Base-by-base conservation (phyloP, 2,888 invertebrate genomes). In the Drosophila antonietae region DNA sequence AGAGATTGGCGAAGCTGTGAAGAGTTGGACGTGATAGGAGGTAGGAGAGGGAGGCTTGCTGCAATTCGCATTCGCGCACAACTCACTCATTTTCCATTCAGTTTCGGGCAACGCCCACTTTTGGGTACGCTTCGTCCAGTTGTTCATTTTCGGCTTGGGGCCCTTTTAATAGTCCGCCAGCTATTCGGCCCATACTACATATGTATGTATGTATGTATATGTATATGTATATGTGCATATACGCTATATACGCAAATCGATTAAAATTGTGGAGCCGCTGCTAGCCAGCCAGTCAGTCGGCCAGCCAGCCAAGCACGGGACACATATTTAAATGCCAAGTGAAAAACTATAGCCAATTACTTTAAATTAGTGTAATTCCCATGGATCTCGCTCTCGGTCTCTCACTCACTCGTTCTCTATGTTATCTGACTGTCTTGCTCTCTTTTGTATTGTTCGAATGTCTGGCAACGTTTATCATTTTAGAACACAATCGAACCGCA, bases 351-450 rank as follows among this genome's bases (percentile, higher is more conserved):
- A 90, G 83, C 89, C 91, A 91, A 91, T 92, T 91, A 91, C 91
- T 91, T 90, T 91, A 91, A 92, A 92, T 92, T 92, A 91, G 92
- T 91, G 92, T 90, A 91, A 92, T 92, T 92, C 91, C 90, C 91
- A 91, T 88, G 90, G 81, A 33, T 60, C 62, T 31, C 14, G 15
- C 44, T 56, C 56, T 33, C 28, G 15, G 8, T 3, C 18, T 31
- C 43, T 31, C 59, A 0, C 72, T 12, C 59, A 18, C 49, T 58
- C 28, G 20, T 39, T 60, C n/a, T 14, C n/a, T n/a, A 58, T 46
- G 9, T 35, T 8, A 56, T 68, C 15, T 23, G 44, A 15, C 18
- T 41, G 28, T 41, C 41, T 41, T 28, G 55, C 64, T 43, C 52
- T 53, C 49, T 14, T 35, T 28, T 41, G 49, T 14, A 37, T 18